Percentiles rank a stretch among this genome's conserved stretches.
These are phyloP conservation scores for Tetranychus piercei DNA, from an alignment of 2,888 invertebrate species.

Conservation along the genomic window DNA sequence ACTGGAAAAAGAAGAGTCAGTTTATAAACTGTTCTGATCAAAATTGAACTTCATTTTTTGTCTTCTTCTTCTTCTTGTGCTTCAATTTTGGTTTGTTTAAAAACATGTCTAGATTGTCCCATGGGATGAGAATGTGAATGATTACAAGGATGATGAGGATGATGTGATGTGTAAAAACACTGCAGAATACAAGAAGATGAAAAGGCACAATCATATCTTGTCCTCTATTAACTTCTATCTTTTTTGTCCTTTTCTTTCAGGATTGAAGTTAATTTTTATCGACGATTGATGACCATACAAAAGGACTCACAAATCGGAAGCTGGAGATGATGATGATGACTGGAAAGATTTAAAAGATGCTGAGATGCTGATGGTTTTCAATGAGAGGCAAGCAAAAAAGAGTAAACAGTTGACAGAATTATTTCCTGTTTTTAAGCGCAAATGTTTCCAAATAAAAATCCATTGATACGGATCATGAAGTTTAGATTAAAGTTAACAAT, in stretches of 20 bases:
- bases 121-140: not conserved
- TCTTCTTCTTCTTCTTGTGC: no score
- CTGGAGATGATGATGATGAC: not conserved
- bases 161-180: no score
- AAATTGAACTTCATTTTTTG: no score
- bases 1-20: not conserved
- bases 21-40: not conserved
- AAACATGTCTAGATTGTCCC: not conserved
- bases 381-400: not conserved
- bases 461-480: not conserved
- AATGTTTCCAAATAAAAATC: not conserved
- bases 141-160: no score
- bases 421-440: not conserved
- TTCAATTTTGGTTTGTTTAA: no score
- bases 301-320: not conserved
- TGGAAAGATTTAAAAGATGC: not conserved
- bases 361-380: not conserved
- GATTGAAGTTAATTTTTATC: not conserved
- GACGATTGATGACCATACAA: not conserved
- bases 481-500: constrained; percentile 1
- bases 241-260: not conserved
- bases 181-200: not conserved
- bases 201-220: not conserved
- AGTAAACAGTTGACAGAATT: not conserved
- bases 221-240: not conserved